Conservation (phyloP, 2,113 vertebrate genomes). For the Phyllostomus hastatus region DNA sequence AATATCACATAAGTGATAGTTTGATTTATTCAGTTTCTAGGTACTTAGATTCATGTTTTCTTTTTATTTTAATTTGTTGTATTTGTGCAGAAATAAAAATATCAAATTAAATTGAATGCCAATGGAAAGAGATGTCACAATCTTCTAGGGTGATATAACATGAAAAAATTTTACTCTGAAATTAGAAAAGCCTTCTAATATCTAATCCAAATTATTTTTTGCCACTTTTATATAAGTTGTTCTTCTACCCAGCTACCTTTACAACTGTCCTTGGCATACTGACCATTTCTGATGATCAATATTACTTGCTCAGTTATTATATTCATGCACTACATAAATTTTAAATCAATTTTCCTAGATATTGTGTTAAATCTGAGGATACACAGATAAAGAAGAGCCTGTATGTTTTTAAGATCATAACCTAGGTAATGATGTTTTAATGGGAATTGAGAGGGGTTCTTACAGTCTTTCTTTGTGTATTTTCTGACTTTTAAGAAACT, state of each 20-base stretch:
- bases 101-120: slow-evolving; percentile 36
- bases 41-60: background rate
- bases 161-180: background rate
- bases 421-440: background rate
- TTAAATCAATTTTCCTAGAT: background rate
- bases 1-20: background rate
- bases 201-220: background rate
- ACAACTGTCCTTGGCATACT: background rate
- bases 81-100: slow-evolving; percentile 47
- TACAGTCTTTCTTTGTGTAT: background rate
- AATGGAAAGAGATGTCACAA: background rate
- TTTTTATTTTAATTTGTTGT: slow-evolving; percentile 38
- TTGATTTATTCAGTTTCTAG: slow-evolving; percentile 13
- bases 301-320: background rate
- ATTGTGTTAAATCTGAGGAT: background rate
- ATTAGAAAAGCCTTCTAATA: background rate
- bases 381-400: background rate
- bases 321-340: background rate
- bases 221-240: background rate
- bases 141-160: background rate
- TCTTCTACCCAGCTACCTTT: background rate
- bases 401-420: background rate
- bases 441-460: background rate
- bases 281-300: background rate
- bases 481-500: slow-evolving; percentile 17